Evolutionary conservation across 2,113 vertebrate genomes (phyloP).

Genomic region (Lanius ludovicianus): DNA sequence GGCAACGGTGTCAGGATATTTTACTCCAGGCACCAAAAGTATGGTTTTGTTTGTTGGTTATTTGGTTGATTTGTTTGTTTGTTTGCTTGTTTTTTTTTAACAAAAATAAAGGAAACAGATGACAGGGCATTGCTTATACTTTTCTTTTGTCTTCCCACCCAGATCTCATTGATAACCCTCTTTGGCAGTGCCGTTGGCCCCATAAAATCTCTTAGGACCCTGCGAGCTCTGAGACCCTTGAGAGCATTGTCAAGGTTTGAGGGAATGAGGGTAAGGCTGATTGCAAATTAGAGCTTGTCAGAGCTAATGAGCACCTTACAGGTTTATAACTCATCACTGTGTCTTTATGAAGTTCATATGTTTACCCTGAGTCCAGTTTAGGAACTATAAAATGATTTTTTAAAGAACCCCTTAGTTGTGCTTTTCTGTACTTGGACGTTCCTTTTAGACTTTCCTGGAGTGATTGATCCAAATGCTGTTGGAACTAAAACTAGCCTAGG

Average conservation of each 20-base stretch:
- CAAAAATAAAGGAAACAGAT: background rate
- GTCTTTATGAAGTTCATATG: background rate
- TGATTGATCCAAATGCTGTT: accelerated
- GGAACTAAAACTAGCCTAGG: background rate
- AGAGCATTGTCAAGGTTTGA: conserved; percentile 92
- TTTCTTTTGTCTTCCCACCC: background rate
- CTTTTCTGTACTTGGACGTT: background rate
- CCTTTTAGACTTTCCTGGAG: background rate
- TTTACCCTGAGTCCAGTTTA: background rate
- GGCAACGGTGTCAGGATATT: background rate
- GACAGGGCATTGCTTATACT: background rate
- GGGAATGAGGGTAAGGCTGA: conserved; percentile 90
- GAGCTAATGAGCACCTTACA: background rate
- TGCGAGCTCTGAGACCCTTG: conserved; percentile 89
- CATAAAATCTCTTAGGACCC: conserved; percentile 89
- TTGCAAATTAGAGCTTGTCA: background rate
- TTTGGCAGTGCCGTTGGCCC: conserved; percentile 71
- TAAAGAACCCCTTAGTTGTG: accelerated
- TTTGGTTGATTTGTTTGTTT: background rate
- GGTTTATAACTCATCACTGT: background rate
- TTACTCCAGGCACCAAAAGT: background rate
- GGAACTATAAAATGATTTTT: background rate
- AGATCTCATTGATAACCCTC: conserved; percentile 89
- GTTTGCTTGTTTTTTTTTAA: background rate
- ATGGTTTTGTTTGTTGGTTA: background rate